Base-by-base conservation (phyloP, 1,140 invertebrate genomes). In the Cotesia chilonis region DNA sequence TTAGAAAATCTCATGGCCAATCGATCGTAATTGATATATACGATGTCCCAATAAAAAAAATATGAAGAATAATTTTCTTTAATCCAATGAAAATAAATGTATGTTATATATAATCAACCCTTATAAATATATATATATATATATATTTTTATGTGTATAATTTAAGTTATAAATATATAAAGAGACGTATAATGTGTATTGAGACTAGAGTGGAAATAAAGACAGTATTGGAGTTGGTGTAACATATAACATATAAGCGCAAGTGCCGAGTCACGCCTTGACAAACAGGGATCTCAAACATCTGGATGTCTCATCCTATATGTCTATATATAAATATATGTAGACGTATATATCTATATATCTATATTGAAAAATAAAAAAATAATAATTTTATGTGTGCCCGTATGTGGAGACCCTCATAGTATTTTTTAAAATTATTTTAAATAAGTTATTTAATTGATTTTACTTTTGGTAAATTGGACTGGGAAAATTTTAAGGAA, bases 181-280 rank as follows among this genome's bases (percentile, higher is more conserved):
- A 64, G 17, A 65, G 55, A 71, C 47, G 28, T 2, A 28, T 28
- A 28, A 47, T 47, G 6, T 47, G 41, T 47, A 47, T 47, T 47
- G 41, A 47, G 10, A 10, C 5, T 61, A 28, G 20, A 36, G 63
- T 14, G 12, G 63, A 61, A 61, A 61, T 35, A 65, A 65, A 65
- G 12, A 65, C 12, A 37, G 12, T 36, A n/a, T 28, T 63, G 28
- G 12, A n/a, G 20, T 47, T 17, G 9, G 14, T 12, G 7, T 65
- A 35, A 65, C 55, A 57, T 12, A 4, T 65, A 35, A 65, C 55
- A 57, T 65, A 63, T 63, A 77, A 35, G 77, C 80, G 78, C 84
- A 86, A 87, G 86, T 86, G 86, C 82, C 84, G 84, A 87, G 85
- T 87, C 86, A 87, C 86, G 86, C 86, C 86, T 86, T 86, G 85